Percentiles rank a stretch among this genome's conserved stretches.
Conservation (phyloP, 2,888 invertebrate species). For the Polyploca ridens region DNA sequence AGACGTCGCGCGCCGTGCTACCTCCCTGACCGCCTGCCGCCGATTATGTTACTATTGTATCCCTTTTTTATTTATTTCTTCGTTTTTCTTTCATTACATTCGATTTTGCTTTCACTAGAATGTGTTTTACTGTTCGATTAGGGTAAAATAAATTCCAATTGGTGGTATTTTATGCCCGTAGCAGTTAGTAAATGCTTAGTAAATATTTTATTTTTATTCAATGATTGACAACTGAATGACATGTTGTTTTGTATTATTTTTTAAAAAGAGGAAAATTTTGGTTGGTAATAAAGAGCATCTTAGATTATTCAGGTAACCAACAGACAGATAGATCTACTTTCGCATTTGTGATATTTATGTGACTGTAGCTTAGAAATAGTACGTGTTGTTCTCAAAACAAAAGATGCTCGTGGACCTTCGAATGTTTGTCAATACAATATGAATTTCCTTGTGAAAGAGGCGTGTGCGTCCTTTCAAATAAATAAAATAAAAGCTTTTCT, state of each 20-base stretch:
- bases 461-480: too few relatives aligned
- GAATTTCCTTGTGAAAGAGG: too few relatives aligned
- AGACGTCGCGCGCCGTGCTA: conserved; percentile 33
- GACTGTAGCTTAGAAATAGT: too few relatives aligned
- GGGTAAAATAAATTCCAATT: conserved; percentile 29
- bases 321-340: too few relatives aligned
- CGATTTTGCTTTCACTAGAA: conserved; percentile 72
- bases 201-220: neutral
- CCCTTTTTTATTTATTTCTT: conserved; percentile 32
- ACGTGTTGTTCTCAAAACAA: too few relatives aligned
- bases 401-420: too few relatives aligned
- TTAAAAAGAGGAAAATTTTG: neutral
- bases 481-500: too few relatives aligned
- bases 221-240: neutral
- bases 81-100: conserved; percentile 40
- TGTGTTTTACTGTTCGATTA: conserved; percentile 54
- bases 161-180: neutral
- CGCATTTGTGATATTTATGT: too few relatives aligned
- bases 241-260: neutral
- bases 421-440: too few relatives aligned
- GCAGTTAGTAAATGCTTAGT: neutral
- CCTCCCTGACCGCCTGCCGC: conserved; percentile 24
- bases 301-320: too few relatives aligned
- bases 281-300: neutral
- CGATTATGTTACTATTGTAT: conserved; percentile 41